These are phyloP conservation scores for Margarornis squamiger DNA, from an alignment of 2,797 vertebrate genomes.

Conservation along the genomic window DNA sequence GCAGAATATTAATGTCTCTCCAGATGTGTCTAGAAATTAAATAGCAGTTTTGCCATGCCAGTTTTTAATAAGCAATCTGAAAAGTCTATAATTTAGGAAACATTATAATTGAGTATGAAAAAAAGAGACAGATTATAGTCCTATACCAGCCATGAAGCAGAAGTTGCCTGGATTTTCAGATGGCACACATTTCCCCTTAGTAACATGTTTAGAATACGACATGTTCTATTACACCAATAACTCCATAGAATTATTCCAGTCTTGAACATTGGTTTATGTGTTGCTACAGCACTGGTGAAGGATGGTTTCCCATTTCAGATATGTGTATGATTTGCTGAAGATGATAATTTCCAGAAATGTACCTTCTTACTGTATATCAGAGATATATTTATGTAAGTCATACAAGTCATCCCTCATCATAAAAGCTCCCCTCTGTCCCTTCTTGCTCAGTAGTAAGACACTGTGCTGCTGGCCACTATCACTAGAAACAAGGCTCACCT, in stretches of 20 bases:
- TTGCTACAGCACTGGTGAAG: neutral
- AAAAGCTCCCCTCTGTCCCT: neutral
- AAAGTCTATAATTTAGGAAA: neutral
- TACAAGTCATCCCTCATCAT: neutral
- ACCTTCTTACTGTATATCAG: neutral
- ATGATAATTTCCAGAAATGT: neutral
- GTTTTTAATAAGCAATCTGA: constrained; percentile 19
- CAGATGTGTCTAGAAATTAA: constrained; percentile 32
- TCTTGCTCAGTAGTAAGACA: neutral
- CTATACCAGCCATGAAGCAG: neutral
- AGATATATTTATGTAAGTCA: neutral
- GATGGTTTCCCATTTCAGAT: neutral
- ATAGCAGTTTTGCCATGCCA: neutral
- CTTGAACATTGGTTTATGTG: neutral
- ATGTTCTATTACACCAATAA: neutral
- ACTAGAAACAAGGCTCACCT: neutral
- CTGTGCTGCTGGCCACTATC: neutral
- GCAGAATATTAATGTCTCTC: neutral
- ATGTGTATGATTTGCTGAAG: neutral
- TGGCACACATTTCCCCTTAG: neutral
- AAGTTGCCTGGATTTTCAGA: neutral
- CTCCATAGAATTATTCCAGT: neutral
- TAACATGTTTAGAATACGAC: neutral
- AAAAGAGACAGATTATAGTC: neutral
- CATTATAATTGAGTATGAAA: neutral